Evolutionary conservation across 2,113 vertebrate genomes (phyloP).

Genomic region (Helogale parvula): DNA sequence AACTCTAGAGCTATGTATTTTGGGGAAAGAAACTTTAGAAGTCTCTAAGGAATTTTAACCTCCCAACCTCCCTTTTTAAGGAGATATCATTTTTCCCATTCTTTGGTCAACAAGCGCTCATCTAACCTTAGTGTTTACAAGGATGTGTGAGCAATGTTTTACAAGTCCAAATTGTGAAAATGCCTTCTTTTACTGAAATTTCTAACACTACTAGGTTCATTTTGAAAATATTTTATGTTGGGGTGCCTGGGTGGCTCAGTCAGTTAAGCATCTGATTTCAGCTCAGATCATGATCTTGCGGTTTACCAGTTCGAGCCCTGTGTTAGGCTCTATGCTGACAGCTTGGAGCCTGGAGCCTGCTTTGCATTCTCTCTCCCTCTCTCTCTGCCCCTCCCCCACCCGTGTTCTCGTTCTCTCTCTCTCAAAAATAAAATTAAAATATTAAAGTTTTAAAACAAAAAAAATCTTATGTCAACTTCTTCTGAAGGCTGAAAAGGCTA

Average conservation of each 20-base stretch:
- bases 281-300: too few species aligned
- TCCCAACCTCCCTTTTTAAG: background rate
- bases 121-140: background rate
- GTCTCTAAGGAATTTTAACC: conserved; percentile 3
- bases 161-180: background rate
- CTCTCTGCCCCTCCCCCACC: too few species aligned
- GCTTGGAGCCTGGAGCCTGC: too few species aligned
- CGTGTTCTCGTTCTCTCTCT: too few species aligned
- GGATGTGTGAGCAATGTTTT: background rate
- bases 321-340: too few species aligned
- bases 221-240: conserved; percentile 47
- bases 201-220: conserved; percentile 2
- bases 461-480: background rate
- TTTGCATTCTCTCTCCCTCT: too few species aligned
- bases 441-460: too few species aligned
- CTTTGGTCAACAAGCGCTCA: conserved; percentile 37
- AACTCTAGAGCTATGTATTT: background rate
- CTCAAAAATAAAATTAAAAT: too few species aligned
- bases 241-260: too few species aligned
- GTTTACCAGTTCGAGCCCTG: too few species aligned
- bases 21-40: background rate
- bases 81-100: background rate
- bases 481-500: background rate
- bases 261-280: too few species aligned
- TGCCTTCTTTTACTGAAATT: conserved; percentile 2